Base-by-base conservation (phyloP, 2,113 vertebrate species). In the Heterocephalus glaber region DNA sequence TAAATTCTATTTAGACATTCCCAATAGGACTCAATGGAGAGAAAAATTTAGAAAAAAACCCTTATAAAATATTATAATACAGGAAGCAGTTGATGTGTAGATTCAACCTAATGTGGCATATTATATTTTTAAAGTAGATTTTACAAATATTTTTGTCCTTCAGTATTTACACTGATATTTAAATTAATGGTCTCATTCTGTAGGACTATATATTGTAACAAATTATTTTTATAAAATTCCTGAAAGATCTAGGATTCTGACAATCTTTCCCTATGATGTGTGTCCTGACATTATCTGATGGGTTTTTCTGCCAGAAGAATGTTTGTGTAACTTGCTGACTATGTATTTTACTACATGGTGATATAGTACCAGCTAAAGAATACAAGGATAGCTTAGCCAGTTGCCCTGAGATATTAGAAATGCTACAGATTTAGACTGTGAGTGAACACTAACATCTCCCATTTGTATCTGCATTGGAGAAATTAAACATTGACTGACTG, bases 191-290 rank as follows among this genome's bases (percentile, higher is more conserved):
- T 54, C 10, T 56, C 14, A 41, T 30, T 49, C 22, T 68, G 26
- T 26, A 38, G 13, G 1, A n/a, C 0, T 2, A 1, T 20, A 19
- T 7, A 41, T 19, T 79, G 28, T 10, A 80, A 33, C 4, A 49
- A 16, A 44, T 30, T 8, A 65, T 38, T n/a, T 49, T 30, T 47
- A 47, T 2, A 60, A 16, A 47, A 47, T 49, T 65, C 1, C n/a
- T 44, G 20, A 77, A 26, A 35, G 5, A 7, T 54, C 10, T 65
- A 35, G 47, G 56, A 56, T 77, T 77, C 17, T 86, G 82, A 7
- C 6, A 41, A 12, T 35, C 3, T 60, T 47, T 74, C 58, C n/a
- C 49, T 30, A 0, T 30, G 30, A 10, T 65, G 2, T 77, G 56
- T 61, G 70, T 22, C 8, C 14, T 56, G 47, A 41, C 19, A 80